Base-by-base conservation (phyloP, 2,888 invertebrate genomes). In the Ferdinandea cuprea region DNA sequence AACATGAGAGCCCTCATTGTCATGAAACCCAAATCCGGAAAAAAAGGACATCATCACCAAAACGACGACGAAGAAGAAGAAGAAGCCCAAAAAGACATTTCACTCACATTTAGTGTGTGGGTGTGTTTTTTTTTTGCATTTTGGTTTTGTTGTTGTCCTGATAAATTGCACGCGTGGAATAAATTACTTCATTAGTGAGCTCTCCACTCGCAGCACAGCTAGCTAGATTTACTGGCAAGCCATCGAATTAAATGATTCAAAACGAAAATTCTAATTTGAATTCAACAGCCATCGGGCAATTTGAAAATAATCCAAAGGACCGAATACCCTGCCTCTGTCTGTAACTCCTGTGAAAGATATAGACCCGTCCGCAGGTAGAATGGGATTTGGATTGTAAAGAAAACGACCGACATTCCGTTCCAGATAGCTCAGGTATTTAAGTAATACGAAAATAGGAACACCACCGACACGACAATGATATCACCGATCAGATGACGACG, bases 161-260 rank as follows among this genome's bases (percentile, higher is more conserved):
- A 83, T 77, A 77, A 83, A 83, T 81, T 83, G 81, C 77, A 83
- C 81, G 77, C 81, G 81, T 83, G 81, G 81, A 83, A 83, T 83
- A 83, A 83, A 83, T 83, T 83, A 83, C 81, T 83, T 83, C 81
- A 83, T 83, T 83, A 83, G 81, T 72, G 61, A 48, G 59, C 2
- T 2, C 46, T 50, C 28, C 9, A 15, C 19, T 78, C 19, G 11
- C 15, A 46, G 58, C n/a, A n/a, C n/a, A n/a, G n/a, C n/a, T n/a
- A 17, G 32, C 32, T 48, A 8, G 35, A 66, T 66, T 71, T 59
- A 35, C 17, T 28, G 21, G 15, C 52, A 76, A 63, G 54, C 66
- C 54, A 63, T 56, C 63, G 72, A 77, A 83, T 83, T 83, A 83
- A 77, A 83, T 83, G 81, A 77, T 72, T 83, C 81, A 83, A 77